Base-by-base conservation (phyloP, 1,140 invertebrate species). In the Bathynomus jamesi region DNA sequence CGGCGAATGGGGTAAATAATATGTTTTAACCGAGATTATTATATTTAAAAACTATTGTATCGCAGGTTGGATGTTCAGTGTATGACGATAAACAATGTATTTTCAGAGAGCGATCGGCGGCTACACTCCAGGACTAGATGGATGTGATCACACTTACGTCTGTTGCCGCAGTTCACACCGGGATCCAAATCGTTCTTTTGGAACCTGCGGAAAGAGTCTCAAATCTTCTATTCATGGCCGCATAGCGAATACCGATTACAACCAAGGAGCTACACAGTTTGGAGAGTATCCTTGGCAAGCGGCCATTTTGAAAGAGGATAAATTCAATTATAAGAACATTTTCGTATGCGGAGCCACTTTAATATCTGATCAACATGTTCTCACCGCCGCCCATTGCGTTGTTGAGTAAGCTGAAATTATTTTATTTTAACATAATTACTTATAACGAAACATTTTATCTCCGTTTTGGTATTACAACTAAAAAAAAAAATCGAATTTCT, bases 231-330 rank as follows among this genome's bases (percentile, higher is more conserved):
- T 72, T 11, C 53, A 74, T 28, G 65, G 72, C 28, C 72, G 76
- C 21, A 40, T 72, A 53, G 74, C 74, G 28, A 78, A 75, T 24
- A 78, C 79, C 63, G 71, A 80, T 2, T 73, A 70, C 31, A 69
- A 72, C 30, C 64, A 67, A 80, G 76, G 76, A 8, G 73, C 69
- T 65, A 69, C 76, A 1, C 31, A 69, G 28, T 78, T 78, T 70
- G 86, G 91, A 73, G 92, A 95, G 84, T 95, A 94, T 79, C 92
- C 92, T 7, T 95, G 92, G 92, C 92, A 95, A 85, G 92, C 89
- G 0, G 93, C 92, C 60, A 93, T 95, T 72, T 81, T 95, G 78
- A 95, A 94, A 80, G 94, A 93, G 81, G 92, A 95, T 77, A 94
- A 93, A 80, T 92, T 94, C 78, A 89, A 90, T 24, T 89, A 90